Base-by-base conservation (phyloP, 64 coral and sea anemone species). In the Porites lutea region DNA sequence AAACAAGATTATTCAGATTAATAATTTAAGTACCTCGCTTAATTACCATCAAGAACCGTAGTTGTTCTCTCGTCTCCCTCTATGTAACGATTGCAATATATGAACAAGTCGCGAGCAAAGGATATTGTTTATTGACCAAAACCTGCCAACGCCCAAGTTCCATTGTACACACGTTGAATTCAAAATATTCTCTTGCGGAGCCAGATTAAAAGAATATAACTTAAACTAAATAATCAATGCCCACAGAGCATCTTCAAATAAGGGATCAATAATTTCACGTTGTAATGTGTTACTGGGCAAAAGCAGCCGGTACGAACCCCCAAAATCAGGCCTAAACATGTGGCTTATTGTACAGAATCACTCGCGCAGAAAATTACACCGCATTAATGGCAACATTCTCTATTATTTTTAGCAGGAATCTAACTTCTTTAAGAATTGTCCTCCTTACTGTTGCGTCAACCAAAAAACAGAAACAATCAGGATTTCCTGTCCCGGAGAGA, bases 241-340 rank as follows among this genome's bases (percentile, higher is more conserved):
- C 81, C 62, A 46, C 81, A 49, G 62, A 84, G 63, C 48, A 45
- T 84, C 61, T 68, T 68, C 50, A 68, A 49, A 68, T 20, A 52
- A 46, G 23, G 48, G 60, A 48, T 65, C 58, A 60, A 62, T 81
- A 84, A 84, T 18, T 69, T 18, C 46, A 63, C 47, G 2, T 18
- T 19, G 8, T 84, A n/a, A 65, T 47, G 45, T 65, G 81, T 84
- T 84, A 84, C 81, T 84, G 81, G 81, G 81, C 81, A 69, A 84
- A 84, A 84, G 69, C 81, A 84, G 81, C 81, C 81, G 81, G 81
- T 84, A 65, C 13, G 52, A 1, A 8, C 0, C 48, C 9, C 19
- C 62, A 13, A 53, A 84, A 65, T 52, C 45, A 68, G 62, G 44
- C 48, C 67, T 63, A 67, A 52, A 84, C 81, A 84, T 84, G 81